Percentiles rank a stretch among this genome's conserved stretches.
Evolutionary conservation across 2,888 invertebrate species (phyloP).

Genomic region (Pollenia griseotomentosa): DNA sequence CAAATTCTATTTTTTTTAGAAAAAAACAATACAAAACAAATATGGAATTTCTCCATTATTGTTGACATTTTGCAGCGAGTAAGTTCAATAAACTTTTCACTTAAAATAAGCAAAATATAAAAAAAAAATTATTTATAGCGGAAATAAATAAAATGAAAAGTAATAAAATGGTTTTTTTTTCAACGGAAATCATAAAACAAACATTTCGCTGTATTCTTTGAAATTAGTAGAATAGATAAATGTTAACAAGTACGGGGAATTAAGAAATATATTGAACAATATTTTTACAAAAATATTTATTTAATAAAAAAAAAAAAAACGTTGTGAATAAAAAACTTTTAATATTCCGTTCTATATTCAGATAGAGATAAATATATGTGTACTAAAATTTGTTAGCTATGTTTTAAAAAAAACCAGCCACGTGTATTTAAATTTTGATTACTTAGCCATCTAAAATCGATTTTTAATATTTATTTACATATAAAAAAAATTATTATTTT

Average conservation of each 20-base stretch:
- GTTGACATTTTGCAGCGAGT: slow-evolving; percentile 7
- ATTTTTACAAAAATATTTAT: too few species aligned
- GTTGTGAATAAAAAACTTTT: too few species aligned
- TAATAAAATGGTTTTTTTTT: background rate
- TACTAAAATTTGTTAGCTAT: too few species aligned
- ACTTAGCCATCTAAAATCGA: too few species aligned
- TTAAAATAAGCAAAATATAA: background rate
- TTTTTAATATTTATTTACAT: too few species aligned
- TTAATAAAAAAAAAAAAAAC: too few species aligned
- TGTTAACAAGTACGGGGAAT: background rate
- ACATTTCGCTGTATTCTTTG: background rate
- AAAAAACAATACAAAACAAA: background rate
- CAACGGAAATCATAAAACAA: slow-evolving; percentile 9
- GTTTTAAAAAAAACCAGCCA: too few species aligned
- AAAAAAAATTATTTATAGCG: background rate
- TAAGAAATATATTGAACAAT: too few species aligned
- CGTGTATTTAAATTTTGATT: too few species aligned
- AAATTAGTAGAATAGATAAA: background rate
- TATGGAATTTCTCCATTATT: background rate
- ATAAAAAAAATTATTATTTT: too few species aligned
- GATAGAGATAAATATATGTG: too few species aligned
- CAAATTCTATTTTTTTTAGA: background rate
- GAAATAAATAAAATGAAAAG: background rate
- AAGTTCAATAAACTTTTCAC: slow-evolving; percentile 48
- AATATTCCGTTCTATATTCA: too few species aligned